Percentiles rank a stretch among this genome's conserved stretches.
Evolutionary conservation across 2,888 invertebrate genomes (phyloP).

Genomic region (Agonum fuliginosum): DNA sequence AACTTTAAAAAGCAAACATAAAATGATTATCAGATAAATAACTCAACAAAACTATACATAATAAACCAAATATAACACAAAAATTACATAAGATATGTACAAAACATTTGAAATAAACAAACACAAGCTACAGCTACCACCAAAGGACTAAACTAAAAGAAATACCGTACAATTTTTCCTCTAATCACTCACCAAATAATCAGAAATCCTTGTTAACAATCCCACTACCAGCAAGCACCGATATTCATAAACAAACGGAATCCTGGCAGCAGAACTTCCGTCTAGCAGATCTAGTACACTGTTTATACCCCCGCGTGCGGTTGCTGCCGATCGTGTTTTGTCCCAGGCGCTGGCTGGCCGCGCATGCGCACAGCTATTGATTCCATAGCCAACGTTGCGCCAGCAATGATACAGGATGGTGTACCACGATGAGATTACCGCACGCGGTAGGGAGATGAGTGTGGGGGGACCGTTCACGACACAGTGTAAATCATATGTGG

Average conservation of each 20-base stretch:
- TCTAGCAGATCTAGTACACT: not conserved
- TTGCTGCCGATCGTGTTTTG: constrained; percentile 39
- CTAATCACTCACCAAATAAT: not conserved
- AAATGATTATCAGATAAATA: too few relatives aligned
- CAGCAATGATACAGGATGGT: constrained; percentile 9
- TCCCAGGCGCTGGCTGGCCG: constrained; percentile 31
- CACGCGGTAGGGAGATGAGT: not conserved
- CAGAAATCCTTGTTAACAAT: not conserved
- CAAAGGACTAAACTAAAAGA: too few relatives aligned
- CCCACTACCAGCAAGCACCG: not conserved
- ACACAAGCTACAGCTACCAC: too few relatives aligned
- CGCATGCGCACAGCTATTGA: constrained; percentile 55
- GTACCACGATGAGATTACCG: constrained; percentile 47
- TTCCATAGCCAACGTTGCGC: constrained; percentile 37
- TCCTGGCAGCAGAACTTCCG: not conserved
- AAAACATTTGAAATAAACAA: too few relatives aligned
- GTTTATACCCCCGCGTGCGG: constrained; percentile 21
- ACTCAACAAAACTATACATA: too few relatives aligned
- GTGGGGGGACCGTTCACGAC: not conserved
- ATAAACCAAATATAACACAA: too few relatives aligned
- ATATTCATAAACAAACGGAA: constrained; percentile 10
- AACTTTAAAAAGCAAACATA: too few relatives aligned
- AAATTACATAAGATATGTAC: too few relatives aligned
- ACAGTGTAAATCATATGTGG: constrained; percentile 11
- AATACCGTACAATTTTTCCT: not conserved